phyloP scores from a whole-genome alignment of 2,113 vertebrate species.

The Motacilla tschutschensis region DNA sequence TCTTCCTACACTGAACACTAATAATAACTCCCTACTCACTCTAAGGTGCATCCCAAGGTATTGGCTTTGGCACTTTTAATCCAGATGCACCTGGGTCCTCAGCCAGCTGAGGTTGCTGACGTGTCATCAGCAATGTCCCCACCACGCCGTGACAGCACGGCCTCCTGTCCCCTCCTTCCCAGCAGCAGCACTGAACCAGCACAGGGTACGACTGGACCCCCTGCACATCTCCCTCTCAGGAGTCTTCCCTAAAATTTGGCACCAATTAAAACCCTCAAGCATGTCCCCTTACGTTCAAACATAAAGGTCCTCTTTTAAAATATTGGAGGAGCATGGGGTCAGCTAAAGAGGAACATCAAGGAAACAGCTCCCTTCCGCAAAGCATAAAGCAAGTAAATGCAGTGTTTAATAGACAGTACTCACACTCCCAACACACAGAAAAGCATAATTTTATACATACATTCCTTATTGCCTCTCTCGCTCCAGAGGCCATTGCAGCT shows the following conservation, averaged over 20 bases:
- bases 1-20: not conserved
- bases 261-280: not conserved
- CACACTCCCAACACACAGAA: not conserved
- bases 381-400: not conserved
- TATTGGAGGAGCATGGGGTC: rapidly evolving
- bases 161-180: not conserved
- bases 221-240: not conserved
- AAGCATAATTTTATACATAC: not conserved
- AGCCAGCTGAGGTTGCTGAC: not conserved
- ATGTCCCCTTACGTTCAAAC: not conserved
- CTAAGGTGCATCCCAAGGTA: not conserved
- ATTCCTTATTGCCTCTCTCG: not conserved
- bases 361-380: not conserved
- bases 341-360: rapidly evolving
- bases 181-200: not conserved
- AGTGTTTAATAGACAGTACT: not conserved
- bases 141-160: rapidly evolving
- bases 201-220: rapidly evolving
- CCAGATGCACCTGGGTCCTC: not conserved
- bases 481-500: not conserved
- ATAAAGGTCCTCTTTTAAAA: not conserved
- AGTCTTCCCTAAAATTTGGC: not conserved
- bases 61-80: not conserved
- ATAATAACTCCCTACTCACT: not conserved
- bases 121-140: not conserved